Evolutionary conservation across 1,140 invertebrate species (phyloP), one percentile per base, ranked within the genome.

Genomic region (Brachionus manjavacas): DNA sequence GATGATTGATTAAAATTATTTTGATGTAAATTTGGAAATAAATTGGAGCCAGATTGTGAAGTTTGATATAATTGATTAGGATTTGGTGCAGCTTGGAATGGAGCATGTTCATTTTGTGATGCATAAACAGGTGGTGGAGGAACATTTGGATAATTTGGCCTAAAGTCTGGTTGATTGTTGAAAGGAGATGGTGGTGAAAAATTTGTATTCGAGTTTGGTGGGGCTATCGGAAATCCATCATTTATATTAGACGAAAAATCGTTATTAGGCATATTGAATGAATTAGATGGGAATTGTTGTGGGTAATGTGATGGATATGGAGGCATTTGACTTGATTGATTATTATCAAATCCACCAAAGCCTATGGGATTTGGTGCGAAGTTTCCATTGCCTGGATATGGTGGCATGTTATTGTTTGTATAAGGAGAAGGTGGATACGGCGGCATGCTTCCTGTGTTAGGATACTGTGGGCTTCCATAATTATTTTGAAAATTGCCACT

Each of bases 261-360:
- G 16, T 52, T n/a, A 16, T 9, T 23, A 16, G 39, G 39, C 28
- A 70, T 28, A 25, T n/a, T 70, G 66, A 70, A 46, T 39, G 70
- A n/a, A 41, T 41, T 41, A 16, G 39, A 14, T 16, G 70, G 39
- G 43, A 74, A 41, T 16, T 74, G 35, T 14, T 41, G 39, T 8
- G 39, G 70, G 43, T 74, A 74, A 52, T 76, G 72, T 76, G 72
- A n/a, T 14, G 72, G 72, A 76, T 49, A 76, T 28, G 25, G 20
- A 76, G 68, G n/a, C 31, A 39, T 20, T 31, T 39, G 25, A 0
- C 25, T 12, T 3, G 25, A 14, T 35, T 72, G 14, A 72, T 72
- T 72, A 16, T 41, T 16, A 20, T 72, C 41, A 20, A 76, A 12
- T 14, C 72, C 43, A 35, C 25, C 20, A 16, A 76, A 76, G 3